phyloP scores from a whole-genome alignment of 1,140 invertebrate genomes.

The Cyclargus thomasi region DNA sequence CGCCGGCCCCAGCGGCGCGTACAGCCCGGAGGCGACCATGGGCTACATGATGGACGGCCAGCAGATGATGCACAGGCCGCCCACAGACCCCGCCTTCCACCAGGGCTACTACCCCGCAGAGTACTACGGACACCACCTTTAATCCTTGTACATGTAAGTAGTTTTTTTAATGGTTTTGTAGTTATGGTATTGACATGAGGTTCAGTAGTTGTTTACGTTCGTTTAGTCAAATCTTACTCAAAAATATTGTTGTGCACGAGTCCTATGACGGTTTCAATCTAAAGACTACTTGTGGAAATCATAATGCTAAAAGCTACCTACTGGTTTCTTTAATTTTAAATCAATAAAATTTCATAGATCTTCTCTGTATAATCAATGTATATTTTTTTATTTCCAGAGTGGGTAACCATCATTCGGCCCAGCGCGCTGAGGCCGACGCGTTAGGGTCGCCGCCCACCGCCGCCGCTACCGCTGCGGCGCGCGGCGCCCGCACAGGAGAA shows the following conservation, averaged over 20 bases:
- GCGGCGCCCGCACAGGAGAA: slow-evolving; percentile 63
- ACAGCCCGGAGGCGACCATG: slow-evolving; percentile 95
- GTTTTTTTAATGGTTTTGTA: background rate
- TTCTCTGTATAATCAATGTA: no score
- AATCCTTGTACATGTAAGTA: slow-evolving; percentile 76
- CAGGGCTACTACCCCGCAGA: slow-evolving; percentile 93
- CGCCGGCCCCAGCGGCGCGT: slow-evolving; percentile 93
- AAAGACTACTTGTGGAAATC: no score
- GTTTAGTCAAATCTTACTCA: no score
- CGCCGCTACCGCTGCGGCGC: slow-evolving; percentile 24
- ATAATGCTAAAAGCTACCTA: no score
- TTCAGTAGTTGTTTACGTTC: no score
- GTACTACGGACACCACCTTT: slow-evolving; percentile 94
- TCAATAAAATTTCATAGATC: no score
- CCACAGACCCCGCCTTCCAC: slow-evolving; percentile 91
- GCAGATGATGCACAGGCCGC: slow-evolving; percentile 95
- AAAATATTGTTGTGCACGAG: no score
- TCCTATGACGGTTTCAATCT: no score
- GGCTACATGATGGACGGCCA: slow-evolving; percentile 98
- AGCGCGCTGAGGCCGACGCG: slow-evolving; percentile 31
- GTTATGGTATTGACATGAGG: no score
- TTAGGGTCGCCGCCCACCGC: slow-evolving; percentile 23
- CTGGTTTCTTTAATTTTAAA: no score
- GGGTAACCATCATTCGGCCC: slow-evolving; percentile 44
- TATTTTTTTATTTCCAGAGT: slow-evolving; percentile 47